phyloP scores from a whole-genome alignment of 2,888 invertebrate genomes.

The Drosophila nigritarsus region DNA sequence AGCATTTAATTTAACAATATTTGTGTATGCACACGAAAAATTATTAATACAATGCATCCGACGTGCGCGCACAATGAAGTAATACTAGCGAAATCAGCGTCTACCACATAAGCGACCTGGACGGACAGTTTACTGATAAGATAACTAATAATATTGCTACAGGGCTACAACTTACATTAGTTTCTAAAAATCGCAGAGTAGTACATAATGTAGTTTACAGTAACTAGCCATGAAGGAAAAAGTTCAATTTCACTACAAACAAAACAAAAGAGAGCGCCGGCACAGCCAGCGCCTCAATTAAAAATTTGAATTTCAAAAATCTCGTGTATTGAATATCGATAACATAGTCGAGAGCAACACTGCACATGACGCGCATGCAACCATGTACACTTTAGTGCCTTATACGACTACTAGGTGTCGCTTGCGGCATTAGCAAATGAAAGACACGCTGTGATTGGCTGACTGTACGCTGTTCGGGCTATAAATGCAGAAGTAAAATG shows the following conservation, averaged over 20 bases:
- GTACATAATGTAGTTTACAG: background rate
- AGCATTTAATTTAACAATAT: conserved; percentile 15
- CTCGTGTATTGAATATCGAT: conserved; percentile 33
- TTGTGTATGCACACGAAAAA: conserved; percentile 4
- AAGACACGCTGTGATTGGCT: conserved; percentile 74
- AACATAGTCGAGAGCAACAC: conserved; percentile 25
- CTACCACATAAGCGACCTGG: conserved; percentile 20
- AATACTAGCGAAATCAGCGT: conserved; percentile 64
- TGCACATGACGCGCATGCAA: conserved; percentile 36
- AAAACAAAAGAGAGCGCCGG: conserved; percentile 21
- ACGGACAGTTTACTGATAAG: conserved; percentile 60
- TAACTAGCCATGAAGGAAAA: background rate
- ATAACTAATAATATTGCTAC: conserved; percentile 45
- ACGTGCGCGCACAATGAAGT: conserved; percentile 53
- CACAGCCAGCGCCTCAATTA: background rate
- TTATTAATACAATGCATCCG: conserved; percentile 49
- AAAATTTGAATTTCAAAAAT: conserved; percentile 39
- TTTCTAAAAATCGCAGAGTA: background rate
- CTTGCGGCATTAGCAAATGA: conserved; percentile 57
- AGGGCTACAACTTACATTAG: conserved; percentile 44
- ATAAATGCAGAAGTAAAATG: conserved; percentile 66
- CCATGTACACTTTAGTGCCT: conserved; percentile 46
- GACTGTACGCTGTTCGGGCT: conserved; percentile 66
- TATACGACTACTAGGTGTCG: conserved; percentile 70
- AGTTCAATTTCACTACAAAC: background rate